Evolutionary conservation across 1,140 invertebrate genomes (phyloP), one percentile per base, ranked within the genome.

Genomic region (Caenorhabditis elegans): DNA sequence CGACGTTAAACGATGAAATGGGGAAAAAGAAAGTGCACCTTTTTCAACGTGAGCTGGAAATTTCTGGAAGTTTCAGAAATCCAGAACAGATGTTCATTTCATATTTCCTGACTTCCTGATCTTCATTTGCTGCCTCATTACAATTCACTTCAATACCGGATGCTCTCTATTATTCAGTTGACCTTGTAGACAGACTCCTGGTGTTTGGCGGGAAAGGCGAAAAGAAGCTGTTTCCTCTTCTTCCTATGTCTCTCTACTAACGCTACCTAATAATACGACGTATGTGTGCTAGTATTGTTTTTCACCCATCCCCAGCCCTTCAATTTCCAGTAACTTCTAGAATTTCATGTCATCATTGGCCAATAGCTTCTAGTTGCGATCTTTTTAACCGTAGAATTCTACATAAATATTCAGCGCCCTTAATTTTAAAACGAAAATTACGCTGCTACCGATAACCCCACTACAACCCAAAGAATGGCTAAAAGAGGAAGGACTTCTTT

Each of bases 271-370:
- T 22, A 70, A 31, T 17, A 70, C 53, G 19, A 26, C 19, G 15
- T n/a, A n/a, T n/a, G 49, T 26, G 31, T 34, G 53, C 19, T 70
- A n/a, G 60, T 39, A 70, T 70, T 70, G 43, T 70, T 70, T 70
- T 70, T 70, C 60, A 70, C 31, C 34, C 60, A 36, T 70, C 60
- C 31, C 34, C 34, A 70, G 28, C 60, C 60, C 60, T 22, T 70
- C 60, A 24, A 39, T 70, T 70, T 70, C 60, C 19, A 70, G 60
- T 39, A 70, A 70, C 60, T 70, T 70, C 60, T 70, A 70, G 60
- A 70, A 70, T 70, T 70, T 70, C 60, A 70, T 70, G 60, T 39
- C 60, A 70, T 39, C 31, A 39, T 39, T 43, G 60, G 60, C 10
- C 34, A 43, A 8, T 43, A 43, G 39, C 39, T 43, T n/a, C 39